Evolutionary conservation across 2,888 invertebrate genomes (phyloP), one percentile per base, ranked within the genome.

Genomic region (Drosophila austrosaltans): DNA sequence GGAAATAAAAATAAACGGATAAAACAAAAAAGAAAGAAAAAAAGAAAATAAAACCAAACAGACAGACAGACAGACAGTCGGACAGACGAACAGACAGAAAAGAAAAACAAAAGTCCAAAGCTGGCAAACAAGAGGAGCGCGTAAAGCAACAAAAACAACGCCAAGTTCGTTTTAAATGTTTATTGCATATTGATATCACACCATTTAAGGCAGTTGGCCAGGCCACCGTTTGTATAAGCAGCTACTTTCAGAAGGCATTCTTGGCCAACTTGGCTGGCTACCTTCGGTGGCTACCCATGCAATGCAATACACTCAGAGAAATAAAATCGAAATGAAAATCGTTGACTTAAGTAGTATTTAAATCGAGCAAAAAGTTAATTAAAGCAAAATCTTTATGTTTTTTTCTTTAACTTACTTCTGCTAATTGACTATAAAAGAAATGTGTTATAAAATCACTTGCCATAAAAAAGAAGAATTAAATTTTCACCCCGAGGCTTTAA

Each of bases 81-180:
- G 16, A 16, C 16, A 16, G 16, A 16, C 16, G 16, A 1, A 16
- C 42, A 48, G 48, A 28, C 62, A 65, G 44, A 39, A 39, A 36
- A 40, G 40, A 40, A 58, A 58, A 59, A 42, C 42, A 53, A 63
- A 63, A 32, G 54, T 75, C 77, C 74, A 79, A 79, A 79, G 77
- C 71, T 69, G 72, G 76, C 70, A 69, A 69, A 69, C 69, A 77
- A 65, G 79, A 75, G 79, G 58, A 72, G 73, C 71, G 73, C 82
- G 71, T 81, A 81, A 81, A 80, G 3, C n/a, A 40, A 48, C 48
- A 20, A 20, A 48, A 48, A 48, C 48, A 81, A 75, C 79, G 79
- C 82, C 83, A 82, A 85, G 82, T 81, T 83, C 74, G 84, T 78
- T 72, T 81, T 83, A 86, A 83, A 86, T 86, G 83, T 83, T 83